Evolutionary conservation across 2,888 invertebrate species (phyloP), one percentile per base, ranked within the genome.

Genomic region (Noctua comes): DNA sequence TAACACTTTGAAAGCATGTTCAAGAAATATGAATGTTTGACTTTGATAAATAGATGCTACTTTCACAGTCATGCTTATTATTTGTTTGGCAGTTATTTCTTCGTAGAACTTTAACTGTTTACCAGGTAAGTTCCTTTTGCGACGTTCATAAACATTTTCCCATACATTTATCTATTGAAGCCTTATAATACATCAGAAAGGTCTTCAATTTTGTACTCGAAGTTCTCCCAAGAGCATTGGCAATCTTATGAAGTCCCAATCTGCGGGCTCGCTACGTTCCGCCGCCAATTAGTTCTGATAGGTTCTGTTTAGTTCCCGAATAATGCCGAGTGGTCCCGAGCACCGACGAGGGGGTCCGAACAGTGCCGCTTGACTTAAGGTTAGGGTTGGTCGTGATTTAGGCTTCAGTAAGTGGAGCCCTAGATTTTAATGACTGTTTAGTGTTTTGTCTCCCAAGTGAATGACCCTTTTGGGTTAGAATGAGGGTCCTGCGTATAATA

Each of bases 281-380:
- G 88, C 88, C 90, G 88, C 90, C 94, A 94, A 95, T 95, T 95
- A 95, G 91, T 91, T 88, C 87, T 90, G 91, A 93, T 93, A 92
- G 92, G 90, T 92, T 91, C 89, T 90, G 90, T 90, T 90, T 90
- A 89, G 88, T 88, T 83, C 84, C 84, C 87, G 91, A 88, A 88
- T 90, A 88, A 85, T 86, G 84, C 89, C 89, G 90, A 90, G 86
- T 83, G 87, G 76, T 65, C 74, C 86, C 88, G 88, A 89, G 78
- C 31, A 66, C 68, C 69, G 68, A 72, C 88, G 80, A 82, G 80
- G 78, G 83, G 75, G 73, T 72, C 76, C 85, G 86, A 86, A 84
- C 68, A 80, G 73, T 74, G 69, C 76, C 82, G 74, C 83, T 88
- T 83, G 81, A 80, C 83, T 83, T 83, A 77, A 36, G 51, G 57